A percentile compares a stretch with the other conserved stretches of the same genome.
Evolutionary conservation across 2,888 invertebrate species (phyloP).

Genomic region (Druceiella hillmani): DNA sequence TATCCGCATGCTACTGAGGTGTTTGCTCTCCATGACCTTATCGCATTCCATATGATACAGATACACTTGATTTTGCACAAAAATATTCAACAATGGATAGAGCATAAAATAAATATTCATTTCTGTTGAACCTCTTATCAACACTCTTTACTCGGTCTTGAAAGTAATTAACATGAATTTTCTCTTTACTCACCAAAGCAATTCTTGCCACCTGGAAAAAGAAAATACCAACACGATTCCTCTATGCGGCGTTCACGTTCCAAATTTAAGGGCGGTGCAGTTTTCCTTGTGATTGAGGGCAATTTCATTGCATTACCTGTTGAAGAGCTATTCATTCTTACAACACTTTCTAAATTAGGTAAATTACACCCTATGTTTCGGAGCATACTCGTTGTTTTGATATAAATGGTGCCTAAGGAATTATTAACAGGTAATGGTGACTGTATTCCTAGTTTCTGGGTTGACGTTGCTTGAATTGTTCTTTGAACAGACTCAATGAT

Average conservation of each 20-base stretch:
- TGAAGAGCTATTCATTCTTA: slow-evolving; percentile 6
- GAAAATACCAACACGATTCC: slow-evolving; percentile 12
- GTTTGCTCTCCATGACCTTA: slow-evolving; percentile 20
- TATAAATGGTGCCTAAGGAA: slow-evolving; percentile 11
- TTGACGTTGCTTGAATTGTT: slow-evolving; percentile 7
- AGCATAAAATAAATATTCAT: slow-evolving; percentile 29
- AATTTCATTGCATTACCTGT: no score
- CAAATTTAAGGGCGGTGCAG: slow-evolving; percentile 9
- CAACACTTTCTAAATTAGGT: slow-evolving; percentile 12
- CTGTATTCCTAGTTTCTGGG: no score
- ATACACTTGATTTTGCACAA: slow-evolving; percentile 24
- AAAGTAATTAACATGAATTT: background rate
- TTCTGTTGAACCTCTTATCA: slow-evolving; percentile 19
- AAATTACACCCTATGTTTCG: slow-evolving; percentile 9
- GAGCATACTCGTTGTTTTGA: slow-evolving; percentile 12
- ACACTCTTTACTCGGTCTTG: no score
- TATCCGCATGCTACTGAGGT: no score
- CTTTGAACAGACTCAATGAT: slow-evolving; percentile 6
- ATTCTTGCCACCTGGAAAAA: slow-evolving; percentile 12
- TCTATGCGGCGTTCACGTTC: slow-evolving; percentile 11
- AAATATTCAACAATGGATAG: slow-evolving; percentile 27
- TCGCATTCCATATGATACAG: slow-evolving; percentile 26
- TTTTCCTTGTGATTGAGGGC: slow-evolving; percentile 2
- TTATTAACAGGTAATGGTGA: slow-evolving; percentile 7
- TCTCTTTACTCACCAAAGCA: no score